Conservation (phyloP, 1,140 invertebrate genomes). For the Magallana ariakensis region DNA sequence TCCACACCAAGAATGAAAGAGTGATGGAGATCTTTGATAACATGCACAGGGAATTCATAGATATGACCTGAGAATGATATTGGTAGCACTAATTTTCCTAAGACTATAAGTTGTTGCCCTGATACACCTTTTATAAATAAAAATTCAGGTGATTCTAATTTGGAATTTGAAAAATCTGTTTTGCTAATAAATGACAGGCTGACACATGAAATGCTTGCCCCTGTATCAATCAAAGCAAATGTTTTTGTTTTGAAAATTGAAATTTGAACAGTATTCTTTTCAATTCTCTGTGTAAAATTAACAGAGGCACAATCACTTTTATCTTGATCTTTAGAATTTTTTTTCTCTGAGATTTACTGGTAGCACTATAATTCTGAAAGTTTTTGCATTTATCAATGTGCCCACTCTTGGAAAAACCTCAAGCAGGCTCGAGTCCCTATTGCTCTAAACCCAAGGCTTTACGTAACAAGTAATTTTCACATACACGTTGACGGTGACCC, state of each 20-base stretch:
- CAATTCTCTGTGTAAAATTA: slow-evolving; percentile 21
- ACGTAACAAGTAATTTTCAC: neutral
- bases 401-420: slow-evolving; percentile 39
- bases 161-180: slow-evolving; percentile 20
- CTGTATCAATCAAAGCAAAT: slow-evolving; percentile 39
- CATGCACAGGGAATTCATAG: slow-evolving; percentile 33
- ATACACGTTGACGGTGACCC: slow-evolving; percentile 36
- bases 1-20: slow-evolving; percentile 58
- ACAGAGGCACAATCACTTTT: neutral
- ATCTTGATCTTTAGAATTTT: neutral
- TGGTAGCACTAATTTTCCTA: slow-evolving; percentile 44
- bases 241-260: slow-evolving; percentile 24
- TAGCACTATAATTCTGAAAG: too few species aligned
- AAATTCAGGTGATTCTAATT: slow-evolving; percentile 19
- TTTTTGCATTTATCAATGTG: slow-evolving; percentile 41
- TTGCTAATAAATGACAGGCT: slow-evolving; percentile 34
- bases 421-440: slow-evolving; percentile 51
- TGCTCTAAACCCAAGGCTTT: neutral
- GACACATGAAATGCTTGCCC: slow-evolving; percentile 2
- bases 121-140: slow-evolving; percentile 44
- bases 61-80: slow-evolving; percentile 28
- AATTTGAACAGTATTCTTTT: neutral
- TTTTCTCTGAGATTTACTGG: too few species aligned
- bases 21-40: slow-evolving; percentile 56
- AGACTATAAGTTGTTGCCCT: slow-evolving; percentile 41